Conservation (phyloP, 2,113 vertebrate species). For the Myocastor coypus region DNA sequence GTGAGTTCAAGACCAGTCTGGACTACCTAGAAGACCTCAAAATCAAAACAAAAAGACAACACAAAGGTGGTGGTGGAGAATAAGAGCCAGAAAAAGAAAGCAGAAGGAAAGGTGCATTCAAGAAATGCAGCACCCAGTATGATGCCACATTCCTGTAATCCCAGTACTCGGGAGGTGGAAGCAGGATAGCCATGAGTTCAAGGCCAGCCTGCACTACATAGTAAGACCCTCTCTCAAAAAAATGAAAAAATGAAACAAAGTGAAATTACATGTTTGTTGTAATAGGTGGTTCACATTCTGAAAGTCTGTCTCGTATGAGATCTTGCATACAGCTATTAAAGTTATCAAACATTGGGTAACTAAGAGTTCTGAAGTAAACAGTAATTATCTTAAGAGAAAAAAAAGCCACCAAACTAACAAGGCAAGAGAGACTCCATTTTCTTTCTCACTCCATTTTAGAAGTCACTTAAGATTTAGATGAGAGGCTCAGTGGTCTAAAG, state of each 20-base stretch:
- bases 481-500: too few species aligned
- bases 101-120: background rate
- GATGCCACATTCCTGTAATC: too few species aligned
- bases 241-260: background rate
- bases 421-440: too few species aligned
- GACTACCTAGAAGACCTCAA: background rate
- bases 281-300: background rate
- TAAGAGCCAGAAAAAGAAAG: background rate
- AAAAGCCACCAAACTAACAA: too few species aligned
- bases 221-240: background rate
- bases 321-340: background rate
- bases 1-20: background rate
- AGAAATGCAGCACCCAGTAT: background rate
- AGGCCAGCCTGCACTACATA: background rate
- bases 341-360: background rate
- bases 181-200: background rate
- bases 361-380: too few species aligned
- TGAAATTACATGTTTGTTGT: background rate
- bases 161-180: background rate
- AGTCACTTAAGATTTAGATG: too few species aligned
- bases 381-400: too few species aligned
- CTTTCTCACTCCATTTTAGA: too few species aligned
- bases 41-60: background rate
- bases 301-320: background rate
- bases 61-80: background rate